Conservation (phyloP, 2,113 vertebrate genomes). For the Delphinapterus leucas region DNA sequence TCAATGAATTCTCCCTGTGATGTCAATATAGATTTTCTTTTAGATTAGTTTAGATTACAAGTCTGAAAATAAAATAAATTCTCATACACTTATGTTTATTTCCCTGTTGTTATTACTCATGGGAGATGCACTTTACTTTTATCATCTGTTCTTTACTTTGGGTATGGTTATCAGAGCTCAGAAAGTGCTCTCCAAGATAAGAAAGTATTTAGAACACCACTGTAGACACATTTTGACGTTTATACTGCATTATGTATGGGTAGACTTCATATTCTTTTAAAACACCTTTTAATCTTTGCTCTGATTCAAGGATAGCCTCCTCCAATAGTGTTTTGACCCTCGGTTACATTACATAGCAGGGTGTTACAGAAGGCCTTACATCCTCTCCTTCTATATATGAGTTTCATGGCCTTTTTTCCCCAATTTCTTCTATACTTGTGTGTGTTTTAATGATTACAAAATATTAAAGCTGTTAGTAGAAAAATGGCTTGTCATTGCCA, state of each 20-base stretch:
- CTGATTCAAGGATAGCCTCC: neutral
- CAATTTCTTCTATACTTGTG: neutral
- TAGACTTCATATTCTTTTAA: neutral
- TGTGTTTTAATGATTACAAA: conserved; percentile 21
- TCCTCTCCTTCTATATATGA: neutral
- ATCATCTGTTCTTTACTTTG: conserved; percentile 7
- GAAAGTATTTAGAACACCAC: neutral
- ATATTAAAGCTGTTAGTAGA: conserved; percentile 56
- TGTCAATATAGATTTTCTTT: conserved; percentile 24
- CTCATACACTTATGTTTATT: neutral
- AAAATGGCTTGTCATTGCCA: conserved; percentile 53
- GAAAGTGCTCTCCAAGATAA: neutral
- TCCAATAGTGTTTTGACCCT: neutral
- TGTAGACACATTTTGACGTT: neutral
- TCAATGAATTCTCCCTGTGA: neutral
- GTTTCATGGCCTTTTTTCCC: neutral
- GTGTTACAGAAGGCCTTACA: neutral
- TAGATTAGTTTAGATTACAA: neutral
- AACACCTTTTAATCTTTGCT: neutral
- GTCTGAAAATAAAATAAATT: neutral
- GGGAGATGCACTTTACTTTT: neutral
- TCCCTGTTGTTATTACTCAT: neutral
- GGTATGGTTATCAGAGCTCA: neutral
- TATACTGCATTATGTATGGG: neutral
- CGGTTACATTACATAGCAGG: neutral